Evolutionary conservation across 1,140 invertebrate species (phyloP).

Genomic region (Probaryconus sp.): DNA sequence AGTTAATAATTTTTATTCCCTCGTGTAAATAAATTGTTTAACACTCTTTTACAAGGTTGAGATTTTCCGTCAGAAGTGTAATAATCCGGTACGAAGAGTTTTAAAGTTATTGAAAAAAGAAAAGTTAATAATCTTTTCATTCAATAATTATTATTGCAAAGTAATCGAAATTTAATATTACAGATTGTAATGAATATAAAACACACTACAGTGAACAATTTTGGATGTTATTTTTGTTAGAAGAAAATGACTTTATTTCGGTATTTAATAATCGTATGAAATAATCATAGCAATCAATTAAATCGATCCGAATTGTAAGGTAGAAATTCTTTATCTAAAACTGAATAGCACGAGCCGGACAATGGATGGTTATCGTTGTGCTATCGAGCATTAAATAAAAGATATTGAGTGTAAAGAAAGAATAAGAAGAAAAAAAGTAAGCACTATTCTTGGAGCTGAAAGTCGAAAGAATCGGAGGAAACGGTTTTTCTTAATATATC

Average conservation of each 20-base stretch:
- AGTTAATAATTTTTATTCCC: too few relatives aligned
- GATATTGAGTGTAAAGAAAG: constrained; percentile 17
- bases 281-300: constrained; percentile 2
- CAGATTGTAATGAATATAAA: too few relatives aligned
- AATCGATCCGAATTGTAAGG: constrained; percentile 7
- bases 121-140: too few relatives aligned
- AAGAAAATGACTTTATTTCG: background rate
- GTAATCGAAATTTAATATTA: too few relatives aligned
- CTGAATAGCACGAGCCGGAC: constrained; percentile 19
- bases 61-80: too few relatives aligned
- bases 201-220: too few relatives aligned
- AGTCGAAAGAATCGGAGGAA: constrained; percentile 6
- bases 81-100: too few relatives aligned
- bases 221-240: too few relatives aligned
- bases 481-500: constrained; percentile 24
- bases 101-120: too few relatives aligned
- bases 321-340: constrained; percentile 11
- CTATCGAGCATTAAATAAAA: constrained; percentile 27
- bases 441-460: constrained; percentile 12
- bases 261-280: constrained; percentile 1
- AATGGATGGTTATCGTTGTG: constrained; percentile 19
- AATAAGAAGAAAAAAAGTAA: constrained; percentile 1
- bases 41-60: too few relatives aligned
- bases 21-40: too few relatives aligned
- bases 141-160: too few relatives aligned